phyloP scores from a whole-genome alignment of 2,888 invertebrate species.

The Osmoderma eremita region DNA sequence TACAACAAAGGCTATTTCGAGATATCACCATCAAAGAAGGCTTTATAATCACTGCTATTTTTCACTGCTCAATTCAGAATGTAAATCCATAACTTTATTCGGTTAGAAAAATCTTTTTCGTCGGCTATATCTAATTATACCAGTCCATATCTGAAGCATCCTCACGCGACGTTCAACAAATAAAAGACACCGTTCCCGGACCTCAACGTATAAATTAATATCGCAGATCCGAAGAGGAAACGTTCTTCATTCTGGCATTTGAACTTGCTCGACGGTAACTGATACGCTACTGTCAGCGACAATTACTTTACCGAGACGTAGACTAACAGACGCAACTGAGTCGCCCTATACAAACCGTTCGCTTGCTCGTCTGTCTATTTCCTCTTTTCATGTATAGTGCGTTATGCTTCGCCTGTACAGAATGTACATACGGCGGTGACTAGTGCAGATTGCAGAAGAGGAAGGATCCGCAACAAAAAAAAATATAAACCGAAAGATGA shows the following conservation, averaged over 20 bases:
- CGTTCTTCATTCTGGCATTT: conserved; percentile 35
- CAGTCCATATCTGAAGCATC: background rate
- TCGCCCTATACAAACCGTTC: conserved; percentile 12
- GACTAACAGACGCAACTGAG: conserved; percentile 28
- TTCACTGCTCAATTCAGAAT: conserved; percentile 2
- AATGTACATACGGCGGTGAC: background rate
- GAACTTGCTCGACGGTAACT: conserved; percentile 36
- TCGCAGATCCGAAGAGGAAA: conserved; percentile 24
- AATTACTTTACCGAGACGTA: conserved; percentile 24
- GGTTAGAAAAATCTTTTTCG: conserved; percentile 17
- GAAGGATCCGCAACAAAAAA: background rate
- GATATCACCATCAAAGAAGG: too few species aligned
- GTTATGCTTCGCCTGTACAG: conserved; percentile 11
- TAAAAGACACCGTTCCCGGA: background rate
- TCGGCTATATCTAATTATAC: conserved; percentile 26
- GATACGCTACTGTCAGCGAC: conserved; percentile 35
- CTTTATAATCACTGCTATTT: background rate
- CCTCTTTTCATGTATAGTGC: conserved; percentile 8
- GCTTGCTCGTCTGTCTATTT: conserved; percentile 22
- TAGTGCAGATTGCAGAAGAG: background rate
- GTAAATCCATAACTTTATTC: conserved; percentile 22
- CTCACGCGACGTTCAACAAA: background rate
- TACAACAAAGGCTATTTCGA: too few species aligned
- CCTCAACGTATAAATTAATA: conserved; percentile 30
- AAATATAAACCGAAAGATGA: conserved; percentile 24